Conservation (phyloP, 2,888 invertebrate genomes). For the Lasioglossum morio region DNA sequence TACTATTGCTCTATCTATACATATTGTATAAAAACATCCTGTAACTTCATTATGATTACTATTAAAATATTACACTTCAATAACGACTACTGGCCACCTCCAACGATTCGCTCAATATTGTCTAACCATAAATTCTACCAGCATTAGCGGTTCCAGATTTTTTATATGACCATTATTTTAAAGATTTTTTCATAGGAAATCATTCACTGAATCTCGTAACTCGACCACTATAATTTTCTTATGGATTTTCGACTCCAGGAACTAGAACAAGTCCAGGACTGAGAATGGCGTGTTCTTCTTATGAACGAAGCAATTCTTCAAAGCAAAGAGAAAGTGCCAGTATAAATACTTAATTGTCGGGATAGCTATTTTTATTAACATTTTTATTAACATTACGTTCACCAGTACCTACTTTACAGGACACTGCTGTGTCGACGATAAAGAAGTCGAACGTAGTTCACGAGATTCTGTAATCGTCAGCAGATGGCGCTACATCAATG, state of each 20-base stretch:
- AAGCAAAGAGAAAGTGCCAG: background rate
- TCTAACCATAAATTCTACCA: background rate
- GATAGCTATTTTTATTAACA: no score
- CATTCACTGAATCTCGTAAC: background rate
- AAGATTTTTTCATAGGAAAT: background rate
- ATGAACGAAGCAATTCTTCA: background rate
- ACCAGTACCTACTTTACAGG: background rate
- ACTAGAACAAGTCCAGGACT: background rate
- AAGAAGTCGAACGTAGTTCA: background rate
- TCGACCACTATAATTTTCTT: background rate
- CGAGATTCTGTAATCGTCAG: background rate
- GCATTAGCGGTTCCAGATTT: background rate
- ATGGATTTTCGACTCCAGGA: no score
- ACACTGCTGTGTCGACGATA: background rate
- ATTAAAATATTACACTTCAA: conserved; percentile 82
- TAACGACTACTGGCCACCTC: background rate
- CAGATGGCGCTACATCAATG: background rate
- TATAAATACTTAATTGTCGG: background rate
- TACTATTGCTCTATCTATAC: conserved; percentile 83
- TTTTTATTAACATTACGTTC: background rate
- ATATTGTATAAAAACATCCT: conserved; percentile 84
- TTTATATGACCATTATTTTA: background rate
- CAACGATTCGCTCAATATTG: background rate
- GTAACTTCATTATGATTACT: conserved; percentile 83
- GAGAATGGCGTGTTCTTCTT: background rate